Percentiles rank a stretch among this genome's conserved stretches.
phyloP scores from a whole-genome alignment of 2,113 vertebrate species.

The Oreochromis spilurus region DNA sequence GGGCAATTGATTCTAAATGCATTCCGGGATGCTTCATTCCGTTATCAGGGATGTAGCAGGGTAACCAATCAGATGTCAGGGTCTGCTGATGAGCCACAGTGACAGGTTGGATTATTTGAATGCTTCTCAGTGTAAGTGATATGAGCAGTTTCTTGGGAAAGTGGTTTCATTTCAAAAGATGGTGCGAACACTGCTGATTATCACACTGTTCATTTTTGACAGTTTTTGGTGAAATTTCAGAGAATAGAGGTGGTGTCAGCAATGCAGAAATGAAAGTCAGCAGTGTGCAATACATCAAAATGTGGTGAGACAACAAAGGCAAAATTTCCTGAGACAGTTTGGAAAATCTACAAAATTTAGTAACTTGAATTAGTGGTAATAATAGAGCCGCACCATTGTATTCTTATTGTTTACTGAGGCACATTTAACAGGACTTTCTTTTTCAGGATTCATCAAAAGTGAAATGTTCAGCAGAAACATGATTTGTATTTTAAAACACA shows the following conservation, averaged over 20 bases:
- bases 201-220: not conserved
- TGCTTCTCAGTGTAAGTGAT: not conserved
- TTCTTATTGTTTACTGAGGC: not conserved
- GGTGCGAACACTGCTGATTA: not conserved
- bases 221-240: not conserved
- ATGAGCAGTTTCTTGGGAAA: not conserved
- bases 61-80: not conserved
- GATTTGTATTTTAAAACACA: not conserved
- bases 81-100: not conserved
- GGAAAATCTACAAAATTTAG: not conserved
- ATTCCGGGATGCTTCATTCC: not conserved
- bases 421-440: not conserved
- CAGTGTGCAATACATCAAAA: too few relatives aligned
- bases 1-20: not conserved
- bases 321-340: accelerated
- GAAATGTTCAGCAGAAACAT: not conserved
- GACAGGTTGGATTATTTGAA: not conserved
- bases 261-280: not conserved
- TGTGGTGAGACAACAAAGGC: not conserved
- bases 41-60: not conserved
- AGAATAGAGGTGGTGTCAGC: not conserved
- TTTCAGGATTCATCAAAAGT: not conserved
- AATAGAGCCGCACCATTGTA: not conserved
- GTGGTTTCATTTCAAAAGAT: not conserved
- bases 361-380: not conserved